Percentiles rank a stretch among this genome's conserved stretches.
Evolutionary conservation across 2,888 invertebrate species (phyloP).

Genomic region (Rhodophaea formosa): DNA sequence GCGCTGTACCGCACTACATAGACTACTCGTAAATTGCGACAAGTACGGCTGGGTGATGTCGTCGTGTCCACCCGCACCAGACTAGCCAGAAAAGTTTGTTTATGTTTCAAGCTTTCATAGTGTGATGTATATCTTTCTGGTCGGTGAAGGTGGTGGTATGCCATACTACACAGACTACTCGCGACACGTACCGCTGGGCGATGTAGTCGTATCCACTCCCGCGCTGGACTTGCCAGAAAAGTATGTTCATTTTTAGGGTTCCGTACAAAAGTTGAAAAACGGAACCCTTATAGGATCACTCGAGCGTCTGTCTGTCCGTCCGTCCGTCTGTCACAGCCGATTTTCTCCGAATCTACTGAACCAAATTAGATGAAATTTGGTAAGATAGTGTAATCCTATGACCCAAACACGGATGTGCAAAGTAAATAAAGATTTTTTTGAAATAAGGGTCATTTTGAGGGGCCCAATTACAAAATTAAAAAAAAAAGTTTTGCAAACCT

Average conservation of each 20-base stretch:
- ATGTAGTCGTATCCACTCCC: conserved; percentile 93
- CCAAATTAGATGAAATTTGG: too few relatives aligned
- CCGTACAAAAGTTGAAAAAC: too few relatives aligned
- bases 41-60: conserved; percentile 95
- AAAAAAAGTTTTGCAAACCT: too few relatives aligned
- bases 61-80: conserved; percentile 91
- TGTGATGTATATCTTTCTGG: conserved; percentile 89
- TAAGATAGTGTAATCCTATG: too few relatives aligned
- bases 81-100: conserved; percentile 77
- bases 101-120: neutral
- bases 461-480: too few relatives aligned
- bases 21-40: conserved; percentile 94
- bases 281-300: too few relatives aligned
- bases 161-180: conserved; percentile 97
- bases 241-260: conserved; percentile 66
- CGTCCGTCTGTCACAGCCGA: too few relatives aligned
- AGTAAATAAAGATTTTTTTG: too few relatives aligned
- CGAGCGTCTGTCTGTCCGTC: too few relatives aligned
- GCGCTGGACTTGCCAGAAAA: conserved; percentile 82
- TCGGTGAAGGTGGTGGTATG: conserved; percentile 98
- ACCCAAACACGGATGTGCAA: too few relatives aligned
- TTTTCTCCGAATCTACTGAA: too few relatives aligned
- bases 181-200: conserved; percentile 95
- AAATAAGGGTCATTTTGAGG: too few relatives aligned
- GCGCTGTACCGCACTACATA: conserved; percentile 98